A percentile compares a stretch with the other conserved stretches of the same genome.
These are phyloP conservation scores for Eulemur albifrons DNA, from an alignment of 2,797 vertebrate genomes.

Conservation along the genomic window DNA sequence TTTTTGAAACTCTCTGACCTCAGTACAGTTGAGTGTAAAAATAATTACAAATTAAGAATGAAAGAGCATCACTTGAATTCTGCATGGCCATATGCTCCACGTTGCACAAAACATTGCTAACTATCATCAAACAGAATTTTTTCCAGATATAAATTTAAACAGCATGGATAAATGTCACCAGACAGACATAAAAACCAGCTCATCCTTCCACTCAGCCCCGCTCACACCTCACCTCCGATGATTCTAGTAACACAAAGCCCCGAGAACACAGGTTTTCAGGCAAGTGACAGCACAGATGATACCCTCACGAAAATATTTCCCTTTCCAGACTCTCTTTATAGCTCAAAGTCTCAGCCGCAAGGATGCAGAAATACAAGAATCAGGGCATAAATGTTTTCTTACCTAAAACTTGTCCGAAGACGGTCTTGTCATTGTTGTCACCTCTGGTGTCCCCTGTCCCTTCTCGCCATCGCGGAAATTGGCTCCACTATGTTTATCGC, in stretches of 20 bases:
- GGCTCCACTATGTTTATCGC: slow-evolving; percentile 82
- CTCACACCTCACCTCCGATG: slow-evolving; percentile 70
- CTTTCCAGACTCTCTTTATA: slow-evolving; percentile 53
- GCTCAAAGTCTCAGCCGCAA: slow-evolving; percentile 72
- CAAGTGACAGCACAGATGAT: slow-evolving; percentile 74
- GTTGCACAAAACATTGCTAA: slow-evolving; percentile 73
- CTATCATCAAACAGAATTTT: slow-evolving; percentile 74
- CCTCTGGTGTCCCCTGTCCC: slow-evolving; percentile 80
- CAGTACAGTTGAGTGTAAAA: slow-evolving; percentile 84
- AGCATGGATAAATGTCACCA: slow-evolving; percentile 66
- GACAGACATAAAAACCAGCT: slow-evolving; percentile 71
- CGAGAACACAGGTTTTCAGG: slow-evolving; percentile 73
- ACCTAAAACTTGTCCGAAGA: slow-evolving; percentile 86
- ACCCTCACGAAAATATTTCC: slow-evolving; percentile 66
- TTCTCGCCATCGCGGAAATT: slow-evolving; percentile 83
- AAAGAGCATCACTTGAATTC: slow-evolving; percentile 82
- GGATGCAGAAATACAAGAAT: slow-evolving; percentile 69
- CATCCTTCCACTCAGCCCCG: slow-evolving; percentile 57
- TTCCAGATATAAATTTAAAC: slow-evolving; percentile 63
- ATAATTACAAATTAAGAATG: slow-evolving; percentile 87
- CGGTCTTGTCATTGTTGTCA: slow-evolving; percentile 82
- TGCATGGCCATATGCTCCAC: slow-evolving; percentile 71
- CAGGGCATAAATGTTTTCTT: slow-evolving; percentile 80
- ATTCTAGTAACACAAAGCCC: slow-evolving; percentile 81
- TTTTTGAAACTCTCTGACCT: slow-evolving; percentile 88